Conservation (phyloP, 2,888 invertebrate species). For the Apocheima hispidaria region DNA sequence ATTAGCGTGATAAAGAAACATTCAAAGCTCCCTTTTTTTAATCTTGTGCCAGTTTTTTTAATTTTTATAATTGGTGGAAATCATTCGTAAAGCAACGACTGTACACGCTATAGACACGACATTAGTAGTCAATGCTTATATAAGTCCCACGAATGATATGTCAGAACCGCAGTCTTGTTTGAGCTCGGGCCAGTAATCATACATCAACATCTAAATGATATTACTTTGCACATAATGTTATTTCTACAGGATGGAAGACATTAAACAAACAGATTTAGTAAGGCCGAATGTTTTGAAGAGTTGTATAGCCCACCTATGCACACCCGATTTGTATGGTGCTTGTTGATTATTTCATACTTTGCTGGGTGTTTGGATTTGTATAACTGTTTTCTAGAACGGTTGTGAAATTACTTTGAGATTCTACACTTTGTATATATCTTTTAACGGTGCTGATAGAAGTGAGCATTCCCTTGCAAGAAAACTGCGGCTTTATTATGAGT, state of each 20-base stretch:
- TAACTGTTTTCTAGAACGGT: conserved; percentile 71
- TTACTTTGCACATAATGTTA: too few relatives aligned
- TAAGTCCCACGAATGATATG: too few relatives aligned
- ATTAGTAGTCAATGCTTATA: too few relatives aligned
- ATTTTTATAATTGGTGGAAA: conserved; percentile 8
- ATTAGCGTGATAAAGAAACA: conserved; percentile 46
- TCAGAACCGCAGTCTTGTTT: too few relatives aligned
- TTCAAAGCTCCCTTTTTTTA: conserved; percentile 12
- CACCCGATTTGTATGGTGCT: conserved; percentile 71
- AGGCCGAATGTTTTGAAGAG: conserved; percentile 1
- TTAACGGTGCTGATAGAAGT: background rate
- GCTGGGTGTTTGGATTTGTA: conserved; percentile 49
- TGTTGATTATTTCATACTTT: conserved; percentile 58
- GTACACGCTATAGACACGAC: background rate
- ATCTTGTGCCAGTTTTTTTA: conserved; percentile 8
- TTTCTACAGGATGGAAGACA: conserved; percentile 3
- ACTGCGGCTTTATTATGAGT: too few relatives aligned
- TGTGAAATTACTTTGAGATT: conserved; percentile 77
- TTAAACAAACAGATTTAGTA: background rate
- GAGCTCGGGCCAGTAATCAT: too few relatives aligned
- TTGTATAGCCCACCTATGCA: conserved; percentile 65
- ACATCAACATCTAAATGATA: too few relatives aligned
- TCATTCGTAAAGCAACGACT: background rate
- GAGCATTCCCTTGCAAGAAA: background rate
- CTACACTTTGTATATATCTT: conserved; percentile 57